Conservation (phyloP, 2,797 vertebrate genomes). For the Sebastolobus altivelis region DNA sequence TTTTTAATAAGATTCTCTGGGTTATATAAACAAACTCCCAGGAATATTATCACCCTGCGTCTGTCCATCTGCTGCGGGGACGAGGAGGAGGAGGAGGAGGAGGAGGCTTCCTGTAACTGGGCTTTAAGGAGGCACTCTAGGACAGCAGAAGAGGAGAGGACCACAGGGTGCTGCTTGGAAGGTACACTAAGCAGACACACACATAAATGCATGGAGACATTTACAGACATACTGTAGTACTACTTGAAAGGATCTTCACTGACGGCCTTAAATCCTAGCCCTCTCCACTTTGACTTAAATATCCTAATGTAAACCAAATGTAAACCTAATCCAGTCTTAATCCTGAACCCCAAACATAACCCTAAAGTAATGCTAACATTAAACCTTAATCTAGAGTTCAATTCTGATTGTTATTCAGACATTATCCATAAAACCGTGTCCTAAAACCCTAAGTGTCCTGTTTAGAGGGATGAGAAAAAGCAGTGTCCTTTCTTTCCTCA, state of each 20-base stretch:
- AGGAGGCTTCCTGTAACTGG: conserved; percentile 74
- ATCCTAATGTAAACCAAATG: conserved; percentile 5
- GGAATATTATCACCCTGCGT: conserved; percentile 71
- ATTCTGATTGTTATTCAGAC: conserved; percentile 17
- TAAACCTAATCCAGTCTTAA: conserved; percentile 41
- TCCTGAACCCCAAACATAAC: conserved; percentile 29
- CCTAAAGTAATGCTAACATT: conserved; percentile 19
- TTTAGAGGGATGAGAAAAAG: background rate
- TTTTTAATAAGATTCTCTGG: conserved; percentile 83
- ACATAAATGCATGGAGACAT: background rate
- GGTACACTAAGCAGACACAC: conserved; percentile 59
- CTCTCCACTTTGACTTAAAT: conserved; percentile 17
- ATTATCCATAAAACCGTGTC: conserved; percentile 21
- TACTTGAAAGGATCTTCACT: background rate
- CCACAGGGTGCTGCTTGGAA: conserved; percentile 56
- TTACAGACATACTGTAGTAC: background rate
- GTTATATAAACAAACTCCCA: conserved; percentile 81
- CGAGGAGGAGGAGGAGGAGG: conserved; percentile 65
- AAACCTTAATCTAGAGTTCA: conserved; percentile 38
- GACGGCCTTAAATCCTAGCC: background rate
- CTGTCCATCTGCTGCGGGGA: conserved; percentile 75
- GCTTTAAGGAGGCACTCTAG: conserved; percentile 76
- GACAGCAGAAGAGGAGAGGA: conserved; percentile 64
- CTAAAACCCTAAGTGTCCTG: conserved; percentile 27
- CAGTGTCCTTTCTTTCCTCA: conserved; percentile 22